These are phyloP conservation scores for Phania funesta DNA, from an alignment of 2,888 invertebrate genomes.

Conservation along the genomic window DNA sequence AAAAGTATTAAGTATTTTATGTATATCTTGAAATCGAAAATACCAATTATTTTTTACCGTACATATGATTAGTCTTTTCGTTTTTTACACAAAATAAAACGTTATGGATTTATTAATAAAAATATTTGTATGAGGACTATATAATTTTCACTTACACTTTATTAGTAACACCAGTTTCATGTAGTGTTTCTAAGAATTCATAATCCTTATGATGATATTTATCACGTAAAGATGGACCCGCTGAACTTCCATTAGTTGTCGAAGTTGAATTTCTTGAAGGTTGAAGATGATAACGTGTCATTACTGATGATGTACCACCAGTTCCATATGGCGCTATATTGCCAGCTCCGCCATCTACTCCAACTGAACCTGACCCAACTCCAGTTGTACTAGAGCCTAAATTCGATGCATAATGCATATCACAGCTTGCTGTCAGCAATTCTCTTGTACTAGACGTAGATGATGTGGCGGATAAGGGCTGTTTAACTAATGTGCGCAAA, in stretches of 20 bases:
- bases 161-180: slow-evolving; percentile 79
- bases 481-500: slow-evolving; percentile 69
- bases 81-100: too few species aligned
- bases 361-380: slow-evolving; percentile 53
- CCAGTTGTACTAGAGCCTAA: slow-evolving; percentile 59
- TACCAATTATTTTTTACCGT: too few species aligned
- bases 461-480: slow-evolving; percentile 69
- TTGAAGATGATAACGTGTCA: slow-evolving; percentile 46
- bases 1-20: neutral
- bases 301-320: slow-evolving; percentile 29
- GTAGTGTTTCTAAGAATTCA: slow-evolving; percentile 78
- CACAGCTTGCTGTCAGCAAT: slow-evolving; percentile 74
- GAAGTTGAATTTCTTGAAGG: slow-evolving; percentile 42
- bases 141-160: slow-evolving; percentile 79
- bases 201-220: slow-evolving; percentile 77
- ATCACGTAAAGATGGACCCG: slow-evolving; percentile 69
- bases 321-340: slow-evolving; percentile 39
- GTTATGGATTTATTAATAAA: too few species aligned
- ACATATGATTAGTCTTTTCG: too few species aligned
- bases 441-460: slow-evolving; percentile 70
- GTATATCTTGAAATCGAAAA: too few species aligned
- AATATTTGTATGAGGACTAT: too few species aligned
- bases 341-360: slow-evolving; percentile 65
- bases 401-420: slow-evolving; percentile 74
- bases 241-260: slow-evolving; percentile 65